phyloP scores from a whole-genome alignment of 2,113 vertebrate genomes.

The Laterallus jamaicensis region DNA sequence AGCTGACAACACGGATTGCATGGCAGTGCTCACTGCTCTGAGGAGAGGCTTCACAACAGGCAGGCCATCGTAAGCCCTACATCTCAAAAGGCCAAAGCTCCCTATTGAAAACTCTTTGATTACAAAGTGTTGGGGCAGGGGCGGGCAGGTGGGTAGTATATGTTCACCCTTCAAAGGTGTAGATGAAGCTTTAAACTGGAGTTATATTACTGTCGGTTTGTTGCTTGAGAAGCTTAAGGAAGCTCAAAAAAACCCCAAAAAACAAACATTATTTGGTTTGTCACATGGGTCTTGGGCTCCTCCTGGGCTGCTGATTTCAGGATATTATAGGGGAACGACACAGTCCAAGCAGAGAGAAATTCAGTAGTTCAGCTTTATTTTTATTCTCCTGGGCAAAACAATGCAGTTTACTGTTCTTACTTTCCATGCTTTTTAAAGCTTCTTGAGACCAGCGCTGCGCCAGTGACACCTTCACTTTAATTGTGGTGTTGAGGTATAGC shows the following conservation, averaged over 20 bases:
- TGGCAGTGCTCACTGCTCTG: not conserved
- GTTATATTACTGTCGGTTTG: not conserved
- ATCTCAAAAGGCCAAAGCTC: not conserved
- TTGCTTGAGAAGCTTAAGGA: not conserved
- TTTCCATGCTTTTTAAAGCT: not conserved
- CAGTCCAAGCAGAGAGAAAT: not conserved
- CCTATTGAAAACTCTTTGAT: not conserved
- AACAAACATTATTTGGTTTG: not conserved
- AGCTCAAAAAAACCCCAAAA: not conserved
- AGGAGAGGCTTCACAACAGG: not conserved
- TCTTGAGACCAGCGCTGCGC: not conserved
- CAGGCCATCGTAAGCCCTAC: not conserved
- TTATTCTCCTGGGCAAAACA: not conserved
- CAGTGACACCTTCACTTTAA: not conserved
- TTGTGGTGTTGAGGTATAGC: not conserved
- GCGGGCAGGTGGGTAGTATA: too few relatives aligned
- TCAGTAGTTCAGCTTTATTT: not conserved
- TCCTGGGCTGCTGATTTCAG: not conserved
- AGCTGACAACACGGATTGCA: not conserved
- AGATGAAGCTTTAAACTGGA: not conserved
- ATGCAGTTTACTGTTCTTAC: not conserved
- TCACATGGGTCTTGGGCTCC: not conserved
- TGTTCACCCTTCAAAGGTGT: not conserved
- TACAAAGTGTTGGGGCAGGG: not conserved
- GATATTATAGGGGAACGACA: not conserved